Evolutionary conservation across 2,113 vertebrate species (phyloP), one percentile per base, ranked within the genome.

Genomic region (Sturnus vulgaris): DNA sequence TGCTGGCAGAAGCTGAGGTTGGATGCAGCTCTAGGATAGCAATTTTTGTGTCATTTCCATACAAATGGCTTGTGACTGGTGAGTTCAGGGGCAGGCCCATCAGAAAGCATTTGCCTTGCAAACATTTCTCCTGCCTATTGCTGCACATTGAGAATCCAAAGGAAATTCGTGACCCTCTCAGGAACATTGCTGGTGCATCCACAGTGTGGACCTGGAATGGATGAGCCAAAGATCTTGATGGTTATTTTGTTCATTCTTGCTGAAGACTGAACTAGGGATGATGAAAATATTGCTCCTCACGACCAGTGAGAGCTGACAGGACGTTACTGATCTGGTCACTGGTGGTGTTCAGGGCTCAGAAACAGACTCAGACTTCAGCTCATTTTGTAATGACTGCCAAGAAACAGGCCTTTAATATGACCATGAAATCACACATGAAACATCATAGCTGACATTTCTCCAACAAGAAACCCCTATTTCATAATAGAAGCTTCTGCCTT

Each of bases 31-130:
- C 82, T 63, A 94, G 79, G 85, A 55, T 70, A 49, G 52, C 73
- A 94, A 90, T 71, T 75, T 79, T 44, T 71, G 30, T 33, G 56
- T 93, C 44, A 88, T 96, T 95, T 95, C 88, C 92, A 94, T 86
- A 71, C 68, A 94, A 96, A 94, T 92, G 49, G 72, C 40, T 78
- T 83, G 55, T 72, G 53, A 92, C 66, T 77, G 50, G 73, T 73
- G 75, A 77, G 64, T 80, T 88, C 52, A 23, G 60, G 82, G 75
- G 47, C 30, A 93, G 55, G 31, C 30, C 39, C 22, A 44, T 44
- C 75, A 68, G 50, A 88, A 94, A 88, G 35, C 44, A 78, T 83
- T 93, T 95, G 70, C 33, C 39, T 86, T 72, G 50, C 53, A 87
- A 85, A 57, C 28, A 11, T 63, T 86, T 86, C 24, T 50, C 5